Percentiles rank a stretch among this genome's conserved stretches.
Evolutionary conservation across 2,888 invertebrate species (phyloP).

Genomic region (Troilus luridus): DNA sequence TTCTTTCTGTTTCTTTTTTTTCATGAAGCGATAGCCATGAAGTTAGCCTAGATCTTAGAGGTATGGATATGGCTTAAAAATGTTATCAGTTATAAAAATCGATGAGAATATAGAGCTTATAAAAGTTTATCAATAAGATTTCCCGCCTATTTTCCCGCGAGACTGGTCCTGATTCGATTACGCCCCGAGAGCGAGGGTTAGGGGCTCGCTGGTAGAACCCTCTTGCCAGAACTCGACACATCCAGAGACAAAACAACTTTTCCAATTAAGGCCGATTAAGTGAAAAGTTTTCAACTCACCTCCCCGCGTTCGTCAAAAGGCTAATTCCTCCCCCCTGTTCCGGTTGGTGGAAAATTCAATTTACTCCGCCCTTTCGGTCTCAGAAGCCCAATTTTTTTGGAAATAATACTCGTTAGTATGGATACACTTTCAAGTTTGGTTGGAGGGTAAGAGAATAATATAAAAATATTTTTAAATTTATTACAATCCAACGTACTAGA

Average conservation of each 20-base stretch:
- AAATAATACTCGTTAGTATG: not conserved
- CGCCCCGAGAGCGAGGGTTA: not conserved
- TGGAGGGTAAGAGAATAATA: not conserved
- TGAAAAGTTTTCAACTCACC: slow-evolving; percentile 64
- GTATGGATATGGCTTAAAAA: no score
- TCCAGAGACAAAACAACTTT: slow-evolving; percentile 64
- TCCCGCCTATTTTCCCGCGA: not conserved
- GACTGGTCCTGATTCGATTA: slow-evolving; percentile 24
- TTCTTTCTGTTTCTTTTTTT: no score
- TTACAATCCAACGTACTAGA: no score
- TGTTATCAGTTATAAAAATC: not conserved
- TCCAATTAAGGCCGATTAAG: slow-evolving; percentile 66
- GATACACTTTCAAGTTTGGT: not conserved
- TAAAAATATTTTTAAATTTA: no score
- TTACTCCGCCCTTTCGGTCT: slow-evolving; percentile 5
- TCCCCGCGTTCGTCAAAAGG: slow-evolving; percentile 44
- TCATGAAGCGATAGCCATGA: no score
- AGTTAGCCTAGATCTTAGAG: no score
- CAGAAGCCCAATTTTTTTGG: not conserved
- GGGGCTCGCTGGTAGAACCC: not conserved
- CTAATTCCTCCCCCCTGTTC: slow-evolving; percentile 17
- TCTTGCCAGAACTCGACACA: not conserved
- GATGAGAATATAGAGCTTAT: not conserved
- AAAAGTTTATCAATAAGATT: not conserved
- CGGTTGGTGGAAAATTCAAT: slow-evolving; percentile 43